These are phyloP conservation scores for Forbesichthys agassizii DNA, from an alignment of 2,113 vertebrate species.

Conservation along the genomic window DNA sequence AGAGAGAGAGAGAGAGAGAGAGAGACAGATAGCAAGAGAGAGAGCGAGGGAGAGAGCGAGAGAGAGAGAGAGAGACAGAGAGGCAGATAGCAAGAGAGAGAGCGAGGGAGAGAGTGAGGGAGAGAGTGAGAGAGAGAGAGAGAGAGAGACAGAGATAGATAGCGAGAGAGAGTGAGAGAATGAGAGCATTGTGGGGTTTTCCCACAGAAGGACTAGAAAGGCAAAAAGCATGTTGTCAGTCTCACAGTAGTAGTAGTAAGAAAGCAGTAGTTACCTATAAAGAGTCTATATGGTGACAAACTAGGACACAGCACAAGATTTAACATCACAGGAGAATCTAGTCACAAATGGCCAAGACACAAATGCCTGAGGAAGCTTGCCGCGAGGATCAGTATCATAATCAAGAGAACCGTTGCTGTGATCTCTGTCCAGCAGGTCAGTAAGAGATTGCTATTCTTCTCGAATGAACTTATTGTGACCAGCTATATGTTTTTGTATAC, in stretches of 20 bases:
- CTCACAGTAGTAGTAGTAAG: neutral
- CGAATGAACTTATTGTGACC: neutral
- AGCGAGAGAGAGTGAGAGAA: neutral
- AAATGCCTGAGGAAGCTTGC: slow-evolving; percentile 24
- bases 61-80: neutral
- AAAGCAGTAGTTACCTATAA: neutral
- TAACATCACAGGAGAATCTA: slow-evolving; percentile 12
- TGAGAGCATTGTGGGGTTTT: neutral
- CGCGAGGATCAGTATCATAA: rapidly evolving
- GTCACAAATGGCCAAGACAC: slow-evolving; percentile 1
- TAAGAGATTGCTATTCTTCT: slow-evolving; percentile 4
- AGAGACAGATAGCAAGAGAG: neutral
- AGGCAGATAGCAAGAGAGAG: neutral
- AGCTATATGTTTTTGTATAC: no score
- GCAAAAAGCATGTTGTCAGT: neutral
- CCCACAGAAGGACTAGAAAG: neutral
- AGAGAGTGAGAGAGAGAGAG: slow-evolving; percentile 26
- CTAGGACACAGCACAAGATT: neutral
- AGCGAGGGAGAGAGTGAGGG: slow-evolving; percentile 19
- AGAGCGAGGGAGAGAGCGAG: slow-evolving; percentile 6
- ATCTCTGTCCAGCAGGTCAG: slow-evolving; percentile 58
- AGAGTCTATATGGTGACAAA: neutral
- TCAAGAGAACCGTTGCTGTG: slow-evolving; percentile 28
- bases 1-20: neutral
- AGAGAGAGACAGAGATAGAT: slow-evolving; percentile 17